phyloP scores from a whole-genome alignment of 2,888 invertebrate genomes.

The Halictus ligatus region DNA sequence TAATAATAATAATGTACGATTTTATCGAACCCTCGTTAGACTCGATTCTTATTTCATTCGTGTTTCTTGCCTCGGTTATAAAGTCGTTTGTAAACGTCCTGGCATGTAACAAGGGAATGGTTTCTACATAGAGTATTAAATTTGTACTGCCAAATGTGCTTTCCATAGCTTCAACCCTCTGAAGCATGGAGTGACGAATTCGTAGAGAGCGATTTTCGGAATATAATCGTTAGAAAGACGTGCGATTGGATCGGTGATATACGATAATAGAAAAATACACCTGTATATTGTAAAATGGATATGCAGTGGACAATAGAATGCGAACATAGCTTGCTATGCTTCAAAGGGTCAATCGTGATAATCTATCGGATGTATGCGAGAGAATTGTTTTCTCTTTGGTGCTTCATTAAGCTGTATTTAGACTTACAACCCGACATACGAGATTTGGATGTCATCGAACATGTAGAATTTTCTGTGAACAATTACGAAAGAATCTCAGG shows the following conservation, averaged over 20 bases:
- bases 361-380: conserved; percentile 49
- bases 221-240: neutral
- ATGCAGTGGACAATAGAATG: conserved; percentile 2
- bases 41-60: conserved; percentile 23
- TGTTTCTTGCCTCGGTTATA: conserved; percentile 41
- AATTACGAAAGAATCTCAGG: neutral
- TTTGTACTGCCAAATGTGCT: conserved; percentile 73
- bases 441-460: neutral
- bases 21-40: conserved; percentile 60
- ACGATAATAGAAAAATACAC: conserved; percentile 37
- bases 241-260: conserved; percentile 4
- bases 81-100: conserved; percentile 50
- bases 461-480: neutral
- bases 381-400: conserved; percentile 71
- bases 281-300: conserved; percentile 8
- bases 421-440: conserved; percentile 41
- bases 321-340: conserved; percentile 21
- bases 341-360: conserved; percentile 48
- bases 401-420: conserved; percentile 67
- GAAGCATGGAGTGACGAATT: conserved; percentile 31
- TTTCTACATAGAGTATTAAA: conserved; percentile 58
- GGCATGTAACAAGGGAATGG: conserved; percentile 45
- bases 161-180: conserved; percentile 47
- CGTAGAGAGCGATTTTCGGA: conserved; percentile 11
- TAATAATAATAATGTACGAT: neutral